phyloP scores from a whole-genome alignment of 2,888 invertebrate genomes.

The Rosalia funebris region DNA sequence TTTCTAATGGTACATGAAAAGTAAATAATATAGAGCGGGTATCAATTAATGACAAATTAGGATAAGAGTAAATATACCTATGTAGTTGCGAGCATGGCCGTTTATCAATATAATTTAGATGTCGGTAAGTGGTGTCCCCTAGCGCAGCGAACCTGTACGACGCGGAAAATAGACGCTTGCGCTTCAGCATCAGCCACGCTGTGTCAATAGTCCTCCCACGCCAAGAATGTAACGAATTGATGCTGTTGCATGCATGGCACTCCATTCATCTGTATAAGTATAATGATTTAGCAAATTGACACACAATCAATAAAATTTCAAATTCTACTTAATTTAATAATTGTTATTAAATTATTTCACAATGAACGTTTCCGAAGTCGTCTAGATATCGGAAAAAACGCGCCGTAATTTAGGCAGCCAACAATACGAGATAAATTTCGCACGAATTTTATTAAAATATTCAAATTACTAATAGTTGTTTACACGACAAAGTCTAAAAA shows the following conservation, averaged over 20 bases:
- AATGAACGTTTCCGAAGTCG: background rate
- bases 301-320: background rate
- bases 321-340: too few species aligned
- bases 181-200: constrained; percentile 32
- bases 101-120: constrained; percentile 12
- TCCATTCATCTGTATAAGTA: constrained; percentile 14
- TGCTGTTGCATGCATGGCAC: constrained; percentile 10
- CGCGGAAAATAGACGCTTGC: constrained; percentile 25
- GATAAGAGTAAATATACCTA: too few species aligned
- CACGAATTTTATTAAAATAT: constrained; percentile 6
- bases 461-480: constrained; percentile 15
- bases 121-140: constrained; percentile 51
- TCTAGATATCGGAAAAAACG: background rate
- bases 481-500: constrained; percentile 7
- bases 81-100: background rate
- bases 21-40: too few species aligned
- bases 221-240: constrained; percentile 12
- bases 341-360: too few species aligned
- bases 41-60: too few species aligned
- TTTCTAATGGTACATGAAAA: background rate
- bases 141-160: constrained; percentile 47
- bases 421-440: background rate
- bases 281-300: background rate
- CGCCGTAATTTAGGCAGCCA: constrained; percentile 16
- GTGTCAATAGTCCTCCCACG: constrained; percentile 33